Percentiles rank a stretch among this genome's conserved stretches.
Conservation (phyloP, 2,797 vertebrate species). For the Danio tinwini region DNA sequence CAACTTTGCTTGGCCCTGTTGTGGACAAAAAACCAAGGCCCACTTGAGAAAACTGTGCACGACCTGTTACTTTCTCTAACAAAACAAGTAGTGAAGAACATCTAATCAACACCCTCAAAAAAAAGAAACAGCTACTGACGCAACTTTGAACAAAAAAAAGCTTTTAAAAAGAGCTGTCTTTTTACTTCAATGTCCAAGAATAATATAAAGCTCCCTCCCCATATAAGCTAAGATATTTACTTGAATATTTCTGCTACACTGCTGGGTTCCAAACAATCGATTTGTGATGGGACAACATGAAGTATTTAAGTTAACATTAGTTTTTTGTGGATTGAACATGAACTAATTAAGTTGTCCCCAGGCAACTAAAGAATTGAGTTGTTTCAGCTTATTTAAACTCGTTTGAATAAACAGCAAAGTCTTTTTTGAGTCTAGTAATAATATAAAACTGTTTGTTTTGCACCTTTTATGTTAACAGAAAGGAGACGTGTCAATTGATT, state of each 20-base stretch:
- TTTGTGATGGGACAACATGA: too few relatives aligned
- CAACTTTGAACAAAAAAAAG: not conserved
- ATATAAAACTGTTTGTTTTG: not conserved
- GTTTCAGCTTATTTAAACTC: too few relatives aligned
- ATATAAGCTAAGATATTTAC: not conserved
- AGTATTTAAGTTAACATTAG: too few relatives aligned
- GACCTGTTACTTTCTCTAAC: not conserved
- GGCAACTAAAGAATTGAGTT: too few relatives aligned
- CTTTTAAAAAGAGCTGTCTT: not conserved
- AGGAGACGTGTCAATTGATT: not conserved
- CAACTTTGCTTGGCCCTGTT: not conserved
- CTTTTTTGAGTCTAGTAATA: too few relatives aligned
- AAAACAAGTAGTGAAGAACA: not conserved
- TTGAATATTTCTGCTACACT: not conserved
- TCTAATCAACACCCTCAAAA: not conserved
- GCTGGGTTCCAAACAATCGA: too few relatives aligned
- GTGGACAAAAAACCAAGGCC: not conserved
- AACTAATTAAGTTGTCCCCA: too few relatives aligned
- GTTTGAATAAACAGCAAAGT: too few relatives aligned
- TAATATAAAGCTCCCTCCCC: not conserved
- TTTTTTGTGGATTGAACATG: too few relatives aligned
- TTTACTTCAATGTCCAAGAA: not conserved
- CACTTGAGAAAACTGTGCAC: not conserved
- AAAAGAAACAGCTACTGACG: not conserved
- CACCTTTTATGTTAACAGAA: not conserved